phyloP scores from a whole-genome alignment of 1,140 invertebrate genomes.

The Semibalanus balanoides region DNA sequence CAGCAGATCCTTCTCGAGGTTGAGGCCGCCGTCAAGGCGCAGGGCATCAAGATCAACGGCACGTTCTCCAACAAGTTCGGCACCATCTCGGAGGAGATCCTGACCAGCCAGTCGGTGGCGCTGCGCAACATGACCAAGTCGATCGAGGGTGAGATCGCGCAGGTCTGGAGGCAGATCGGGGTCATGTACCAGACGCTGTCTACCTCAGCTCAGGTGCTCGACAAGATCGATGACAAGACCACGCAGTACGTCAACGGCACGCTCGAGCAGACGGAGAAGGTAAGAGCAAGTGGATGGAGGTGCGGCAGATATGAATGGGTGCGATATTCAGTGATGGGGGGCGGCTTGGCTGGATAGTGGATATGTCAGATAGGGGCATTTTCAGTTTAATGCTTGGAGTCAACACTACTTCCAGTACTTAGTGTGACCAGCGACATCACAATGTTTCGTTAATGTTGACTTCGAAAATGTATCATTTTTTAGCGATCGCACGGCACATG shows the following conservation, averaged over 20 bases:
- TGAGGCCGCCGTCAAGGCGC: constrained; percentile 33
- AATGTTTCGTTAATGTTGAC: no score
- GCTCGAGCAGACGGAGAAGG: constrained; percentile 53
- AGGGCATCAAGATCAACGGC: constrained; percentile 47
- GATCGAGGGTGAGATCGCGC: constrained; percentile 65
- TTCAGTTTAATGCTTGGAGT: no score
- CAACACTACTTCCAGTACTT: no score
- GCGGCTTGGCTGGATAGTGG: no score
- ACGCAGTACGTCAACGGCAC: constrained; percentile 58
- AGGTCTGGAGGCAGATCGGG: constrained; percentile 73
- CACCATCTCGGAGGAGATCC: constrained; percentile 47
- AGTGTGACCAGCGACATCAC: no score
- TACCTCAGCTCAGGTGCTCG: constrained; percentile 53
- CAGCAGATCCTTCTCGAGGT: constrained; percentile 71
- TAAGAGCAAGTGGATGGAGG: background rate
- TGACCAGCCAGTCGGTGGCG: constrained; percentile 55
- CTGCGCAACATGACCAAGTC: constrained; percentile 56
- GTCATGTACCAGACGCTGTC: constrained; percentile 73
- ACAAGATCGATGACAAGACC: constrained; percentile 43
- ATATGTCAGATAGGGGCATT: no score
- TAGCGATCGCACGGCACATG: no score
- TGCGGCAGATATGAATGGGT: no score
- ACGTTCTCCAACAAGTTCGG: constrained; percentile 54
- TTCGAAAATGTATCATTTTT: no score
- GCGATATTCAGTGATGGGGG: no score